Conservation (phyloP, 2,797 vertebrate genomes). For the Sorex maritimensis region DNA sequence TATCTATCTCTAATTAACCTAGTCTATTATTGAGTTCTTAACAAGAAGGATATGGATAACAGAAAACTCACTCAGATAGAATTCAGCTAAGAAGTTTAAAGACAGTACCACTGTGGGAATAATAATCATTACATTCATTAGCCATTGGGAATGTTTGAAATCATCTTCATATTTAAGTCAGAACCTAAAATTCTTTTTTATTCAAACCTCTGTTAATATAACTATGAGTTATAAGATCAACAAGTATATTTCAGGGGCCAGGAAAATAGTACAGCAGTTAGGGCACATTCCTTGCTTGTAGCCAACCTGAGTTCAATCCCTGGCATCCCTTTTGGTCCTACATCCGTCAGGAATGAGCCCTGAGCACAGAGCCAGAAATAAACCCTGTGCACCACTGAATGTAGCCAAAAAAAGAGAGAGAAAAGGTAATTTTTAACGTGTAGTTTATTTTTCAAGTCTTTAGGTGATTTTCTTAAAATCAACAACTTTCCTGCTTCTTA, state of each 20-base stretch:
- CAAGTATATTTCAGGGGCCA: neutral
- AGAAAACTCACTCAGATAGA: conserved; percentile 77
- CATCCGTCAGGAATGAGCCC: too few species aligned
- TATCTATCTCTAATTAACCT: conserved; percentile 77
- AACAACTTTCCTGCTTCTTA: conserved; percentile 13
- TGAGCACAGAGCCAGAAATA: too few species aligned
- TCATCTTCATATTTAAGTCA: conserved; percentile 64
- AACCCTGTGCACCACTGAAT: too few species aligned
- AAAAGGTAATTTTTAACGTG: conserved; percentile 48
- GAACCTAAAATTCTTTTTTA: conserved; percentile 46
- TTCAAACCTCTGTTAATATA: conserved; percentile 64
- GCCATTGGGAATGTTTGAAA: conserved; percentile 66
- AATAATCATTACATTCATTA: conserved; percentile 44
- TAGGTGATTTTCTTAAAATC: conserved; percentile 38
- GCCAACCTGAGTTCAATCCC: too few species aligned
- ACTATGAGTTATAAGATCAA: neutral
- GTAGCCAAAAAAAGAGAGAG: too few species aligned
- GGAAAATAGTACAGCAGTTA: too few species aligned
- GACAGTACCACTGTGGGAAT: conserved; percentile 28
- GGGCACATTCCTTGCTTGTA: too few species aligned
- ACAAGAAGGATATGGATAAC: conserved; percentile 59
- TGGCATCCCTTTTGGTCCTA: too few species aligned
- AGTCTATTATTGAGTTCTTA: conserved; percentile 65
- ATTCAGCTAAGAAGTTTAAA: conserved; percentile 65
- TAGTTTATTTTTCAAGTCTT: conserved; percentile 27